Evolutionary conservation across 2,113 vertebrate genomes (phyloP).

Genomic region (Anolis carolinensis): DNA sequence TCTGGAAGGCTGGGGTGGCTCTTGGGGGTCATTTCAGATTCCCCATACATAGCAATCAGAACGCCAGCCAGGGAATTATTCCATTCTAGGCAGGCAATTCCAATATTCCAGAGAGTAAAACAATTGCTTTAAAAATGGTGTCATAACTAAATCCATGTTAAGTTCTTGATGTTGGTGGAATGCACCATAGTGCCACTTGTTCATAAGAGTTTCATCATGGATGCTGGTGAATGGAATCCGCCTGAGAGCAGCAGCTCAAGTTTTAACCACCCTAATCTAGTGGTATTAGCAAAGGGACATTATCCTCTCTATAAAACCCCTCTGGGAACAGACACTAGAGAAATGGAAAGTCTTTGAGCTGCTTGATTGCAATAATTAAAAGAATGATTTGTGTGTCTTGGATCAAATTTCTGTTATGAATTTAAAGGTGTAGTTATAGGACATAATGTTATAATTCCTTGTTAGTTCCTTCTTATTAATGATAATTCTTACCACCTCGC

Average conservation of each 20-base stretch:
- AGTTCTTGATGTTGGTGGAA: not conserved
- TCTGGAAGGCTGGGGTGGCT: not conserved
- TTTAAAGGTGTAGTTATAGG: constrained; percentile 43
- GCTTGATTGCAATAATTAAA: constrained; percentile 34
- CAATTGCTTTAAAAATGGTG: not conserved
- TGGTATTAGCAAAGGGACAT: not conserved
- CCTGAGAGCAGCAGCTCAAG: constrained; percentile 16
- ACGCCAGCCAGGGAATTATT: not conserved
- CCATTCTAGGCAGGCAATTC: not conserved
- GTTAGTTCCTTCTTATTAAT: constrained; percentile 58
- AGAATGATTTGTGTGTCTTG: constrained; percentile 48
- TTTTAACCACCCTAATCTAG: not conserved
- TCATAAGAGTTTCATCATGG: not conserved
- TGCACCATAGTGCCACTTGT: not conserved
- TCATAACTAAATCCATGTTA: not conserved
- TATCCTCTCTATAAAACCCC: not conserved
- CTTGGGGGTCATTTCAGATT: not conserved
- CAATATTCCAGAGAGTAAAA: not conserved
- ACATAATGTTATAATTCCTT: constrained; percentile 54
- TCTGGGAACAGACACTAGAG: constrained; percentile 32
- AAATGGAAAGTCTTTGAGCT: constrained; percentile 29
- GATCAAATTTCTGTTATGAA: constrained; percentile 48
- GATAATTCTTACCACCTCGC: constrained; percentile 52
- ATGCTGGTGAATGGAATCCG: not conserved
- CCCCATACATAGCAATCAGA: not conserved